Base-by-base conservation (phyloP, 1,140 invertebrate species). In the Aphelenchoides fujianensis region DNA sequence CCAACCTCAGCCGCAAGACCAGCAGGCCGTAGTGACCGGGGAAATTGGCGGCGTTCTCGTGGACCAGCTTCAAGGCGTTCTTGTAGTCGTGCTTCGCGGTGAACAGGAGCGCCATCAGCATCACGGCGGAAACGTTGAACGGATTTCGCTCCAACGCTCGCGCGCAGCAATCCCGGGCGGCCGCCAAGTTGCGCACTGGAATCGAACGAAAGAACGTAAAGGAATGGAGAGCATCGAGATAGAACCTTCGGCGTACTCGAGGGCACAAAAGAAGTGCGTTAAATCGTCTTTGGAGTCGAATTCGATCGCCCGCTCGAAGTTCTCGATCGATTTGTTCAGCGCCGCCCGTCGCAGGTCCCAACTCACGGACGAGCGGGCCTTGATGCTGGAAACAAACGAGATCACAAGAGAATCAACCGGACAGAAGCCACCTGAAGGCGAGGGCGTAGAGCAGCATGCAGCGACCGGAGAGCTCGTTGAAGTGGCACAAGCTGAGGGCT, bases 1-100 rank as follows among this genome's bases (percentile, higher is more conserved):
- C 82, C 7, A 83, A 63, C 55, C 84, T 81, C 2, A 84, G 70
- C 27, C 79, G 57, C 27, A 83, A 63, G 2, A 83, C 82, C 19
- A 84, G 54, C 0, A 83, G 70, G 5, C 82, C 82, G 66, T 83
- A 83, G 69, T 83, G 79, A n/a, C 69, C 68, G 16, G 83, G 83
- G 57, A 83, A 83, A n/a, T 83, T 77, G 30, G 62, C 41, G 19
- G 84, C 62, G 9, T 80, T 76, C 12, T 79, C 73, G 48, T 75
- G 68, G 9, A 84, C 81, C 0, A 83, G 52, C 35, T 81, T 69
- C 9, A 83, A 71, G 7, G 82, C 82, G 2, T 74, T 70, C 72
- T 83, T 83, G 64, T 78, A 78, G 52, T 83, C 82, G 12, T 77
- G 69, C 16, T 74, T 71, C 34, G 82, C 82, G 0, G 82, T 83